Conservation (phyloP, 2,113 vertebrate genomes). For the Ceuthmochares aereus region DNA sequence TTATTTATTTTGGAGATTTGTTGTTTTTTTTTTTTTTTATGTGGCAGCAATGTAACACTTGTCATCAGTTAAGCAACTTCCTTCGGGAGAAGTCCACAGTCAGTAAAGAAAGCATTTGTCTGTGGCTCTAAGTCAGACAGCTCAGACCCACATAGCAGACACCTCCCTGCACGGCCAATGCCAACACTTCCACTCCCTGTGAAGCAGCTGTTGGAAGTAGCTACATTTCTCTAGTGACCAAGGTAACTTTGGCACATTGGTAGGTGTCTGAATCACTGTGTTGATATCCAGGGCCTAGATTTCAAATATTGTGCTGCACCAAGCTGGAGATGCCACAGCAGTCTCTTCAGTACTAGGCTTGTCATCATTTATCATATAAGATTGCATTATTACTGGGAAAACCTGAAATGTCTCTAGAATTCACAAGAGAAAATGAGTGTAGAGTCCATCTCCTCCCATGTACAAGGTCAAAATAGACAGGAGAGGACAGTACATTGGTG, state of each 20-base stretch:
- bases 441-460: neutral
- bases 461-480: neutral
- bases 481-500: neutral
- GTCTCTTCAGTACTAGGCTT: neutral
- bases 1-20: neutral
- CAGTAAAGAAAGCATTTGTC: neutral
- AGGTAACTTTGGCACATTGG: neutral
- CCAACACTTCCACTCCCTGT: neutral
- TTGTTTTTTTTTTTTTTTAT: neutral
- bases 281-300: neutral
- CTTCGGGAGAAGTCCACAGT: neutral
- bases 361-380: neutral
- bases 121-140: neutral
- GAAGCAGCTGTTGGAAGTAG: neutral
- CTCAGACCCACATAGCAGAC: too few species aligned
- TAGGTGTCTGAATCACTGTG: neutral
- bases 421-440: neutral
- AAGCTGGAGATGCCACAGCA: neutral
- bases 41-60: neutral
- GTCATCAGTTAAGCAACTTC: neutral
- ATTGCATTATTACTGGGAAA: neutral
- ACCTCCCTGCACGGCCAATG: rapidly evolving
- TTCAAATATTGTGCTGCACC: neutral
- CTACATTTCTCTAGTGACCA: neutral
- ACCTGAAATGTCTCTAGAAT: neutral